Conservation (phyloP, 2,797 vertebrate genomes). For the Thunnus albacares region DNA sequence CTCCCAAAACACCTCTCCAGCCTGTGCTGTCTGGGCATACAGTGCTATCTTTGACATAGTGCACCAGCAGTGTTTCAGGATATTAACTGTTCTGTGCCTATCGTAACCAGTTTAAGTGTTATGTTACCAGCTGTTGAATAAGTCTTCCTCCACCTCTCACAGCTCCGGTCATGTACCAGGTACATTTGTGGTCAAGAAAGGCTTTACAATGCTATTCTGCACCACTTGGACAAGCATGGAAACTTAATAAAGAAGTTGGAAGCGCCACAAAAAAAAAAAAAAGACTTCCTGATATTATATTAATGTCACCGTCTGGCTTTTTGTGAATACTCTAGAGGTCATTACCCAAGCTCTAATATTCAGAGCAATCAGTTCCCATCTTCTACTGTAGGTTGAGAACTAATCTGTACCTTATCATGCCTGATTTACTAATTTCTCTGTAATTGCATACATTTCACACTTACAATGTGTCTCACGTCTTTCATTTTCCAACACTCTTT, state of each 20-base stretch:
- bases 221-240: slow-evolving; percentile 29
- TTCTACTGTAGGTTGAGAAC: slow-evolving; percentile 14
- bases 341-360: slow-evolving; percentile 26
- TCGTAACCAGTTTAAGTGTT: not conserved
- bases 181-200: slow-evolving; percentile 26
- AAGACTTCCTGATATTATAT: slow-evolving; percentile 53
- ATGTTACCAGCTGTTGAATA: slow-evolving; percentile 6
- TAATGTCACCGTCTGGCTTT: slow-evolving; percentile 48
- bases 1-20: not conserved
- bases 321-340: slow-evolving; percentile 41
- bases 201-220: slow-evolving; percentile 4
- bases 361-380: slow-evolving; percentile 23
- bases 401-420: slow-evolving; percentile 14
- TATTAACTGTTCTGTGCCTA: not conserved
- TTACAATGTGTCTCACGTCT: not conserved
- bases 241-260: slow-evolving; percentile 47
- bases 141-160: not conserved
- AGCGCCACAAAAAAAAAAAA: slow-evolving; percentile 14
- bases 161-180: slow-evolving; percentile 16
- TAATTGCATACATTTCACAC: not conserved
- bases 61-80: not conserved
- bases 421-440: slow-evolving; percentile 6
- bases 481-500: not conserved
- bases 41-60: not conserved
- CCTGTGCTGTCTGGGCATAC: not conserved